Evolutionary conservation across 2,113 vertebrate genomes (phyloP).

Genomic region (Silurus asotus): DNA sequence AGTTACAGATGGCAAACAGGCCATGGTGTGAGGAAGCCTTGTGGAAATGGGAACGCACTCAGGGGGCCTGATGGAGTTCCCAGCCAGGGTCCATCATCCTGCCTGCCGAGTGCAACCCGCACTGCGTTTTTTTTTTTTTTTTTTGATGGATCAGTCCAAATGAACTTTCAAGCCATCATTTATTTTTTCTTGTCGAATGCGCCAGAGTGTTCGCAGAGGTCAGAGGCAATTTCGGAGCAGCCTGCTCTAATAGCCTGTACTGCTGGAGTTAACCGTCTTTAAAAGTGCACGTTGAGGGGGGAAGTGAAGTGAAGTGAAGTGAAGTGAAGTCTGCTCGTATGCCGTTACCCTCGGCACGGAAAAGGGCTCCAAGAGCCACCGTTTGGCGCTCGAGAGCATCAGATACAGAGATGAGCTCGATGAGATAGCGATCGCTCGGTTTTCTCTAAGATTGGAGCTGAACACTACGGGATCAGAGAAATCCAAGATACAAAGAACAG

Average conservation of each 20-base stretch:
- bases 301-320: neutral
- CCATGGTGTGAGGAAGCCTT: conserved; percentile 3
- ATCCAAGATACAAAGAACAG: conserved; percentile 13
- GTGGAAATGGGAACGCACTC: conserved; percentile 65
- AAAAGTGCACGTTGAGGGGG: conserved; percentile 28
- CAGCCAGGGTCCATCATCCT: conserved; percentile 71
- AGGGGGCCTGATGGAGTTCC: conserved; percentile 71
- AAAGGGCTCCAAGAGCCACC: conserved; percentile 28
- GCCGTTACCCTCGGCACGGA: conserved; percentile 11
- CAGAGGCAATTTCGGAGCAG: conserved; percentile 48
- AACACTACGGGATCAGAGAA: neutral
- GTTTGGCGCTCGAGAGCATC: conserved; percentile 48
- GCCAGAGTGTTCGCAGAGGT: conserved; percentile 42
- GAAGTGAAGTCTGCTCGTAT: conserved; percentile 44
- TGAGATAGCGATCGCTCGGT: conserved; percentile 43
- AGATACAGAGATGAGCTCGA: conserved; percentile 48
- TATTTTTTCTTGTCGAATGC: conserved; percentile 48
- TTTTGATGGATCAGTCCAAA: conserved; percentile 56
- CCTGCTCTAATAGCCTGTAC: conserved; percentile 49
- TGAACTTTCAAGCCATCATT: conserved; percentile 51
- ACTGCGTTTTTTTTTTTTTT: conserved; percentile 6
- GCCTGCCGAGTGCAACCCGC: conserved; percentile 59
- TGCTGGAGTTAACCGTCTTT: conserved; percentile 47
- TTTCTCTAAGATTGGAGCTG: neutral
- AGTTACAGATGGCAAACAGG: conserved; percentile 35